Percentiles rank a stretch among this genome's conserved stretches.
Evolutionary conservation across 1,140 invertebrate genomes (phyloP).

Genomic region (Colletes gigas): DNA sequence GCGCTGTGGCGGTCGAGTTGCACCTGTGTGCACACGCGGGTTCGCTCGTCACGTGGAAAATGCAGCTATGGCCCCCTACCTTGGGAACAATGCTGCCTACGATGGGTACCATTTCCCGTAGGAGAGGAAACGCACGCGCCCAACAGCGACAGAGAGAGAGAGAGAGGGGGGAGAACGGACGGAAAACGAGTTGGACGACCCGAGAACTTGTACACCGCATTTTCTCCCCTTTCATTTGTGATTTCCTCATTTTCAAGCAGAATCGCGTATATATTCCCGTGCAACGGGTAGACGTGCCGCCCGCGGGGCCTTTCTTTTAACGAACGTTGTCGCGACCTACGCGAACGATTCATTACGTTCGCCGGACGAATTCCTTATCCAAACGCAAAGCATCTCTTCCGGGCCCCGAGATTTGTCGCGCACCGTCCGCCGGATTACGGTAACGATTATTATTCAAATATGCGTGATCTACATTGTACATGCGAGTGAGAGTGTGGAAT

Average conservation of each 20-base stretch:
- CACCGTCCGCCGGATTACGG: no score
- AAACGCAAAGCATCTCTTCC: neutral
- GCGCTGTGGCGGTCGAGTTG: conserved; percentile 2
- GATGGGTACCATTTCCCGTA: conserved; percentile 54
- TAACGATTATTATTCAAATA: no score
- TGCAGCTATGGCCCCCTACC: conserved; percentile 32
- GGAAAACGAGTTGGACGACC: conserved; percentile 49
- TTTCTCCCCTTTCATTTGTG: conserved; percentile 48
- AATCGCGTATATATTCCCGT: conserved; percentile 23
- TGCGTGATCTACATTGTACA: no score
- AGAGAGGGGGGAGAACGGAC: neutral
- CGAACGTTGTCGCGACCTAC: neutral
- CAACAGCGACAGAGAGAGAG: neutral
- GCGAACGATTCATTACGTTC: conserved; percentile 16
- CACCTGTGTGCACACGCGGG: conserved; percentile 34
- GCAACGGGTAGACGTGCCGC: neutral
- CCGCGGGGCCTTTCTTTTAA: conserved; percentile 5
- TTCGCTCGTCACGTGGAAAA: conserved; percentile 57
- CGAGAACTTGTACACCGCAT: conserved; percentile 46
- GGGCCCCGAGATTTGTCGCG: neutral
- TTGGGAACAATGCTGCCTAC: conserved; percentile 47
- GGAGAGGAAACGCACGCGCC: neutral
- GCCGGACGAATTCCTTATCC: conserved; percentile 5
- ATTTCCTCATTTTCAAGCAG: conserved; percentile 33
- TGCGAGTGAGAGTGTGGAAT: no score